Base-by-base conservation (phyloP, 2,797 vertebrate species). In the Peromyscus nudipes region DNA sequence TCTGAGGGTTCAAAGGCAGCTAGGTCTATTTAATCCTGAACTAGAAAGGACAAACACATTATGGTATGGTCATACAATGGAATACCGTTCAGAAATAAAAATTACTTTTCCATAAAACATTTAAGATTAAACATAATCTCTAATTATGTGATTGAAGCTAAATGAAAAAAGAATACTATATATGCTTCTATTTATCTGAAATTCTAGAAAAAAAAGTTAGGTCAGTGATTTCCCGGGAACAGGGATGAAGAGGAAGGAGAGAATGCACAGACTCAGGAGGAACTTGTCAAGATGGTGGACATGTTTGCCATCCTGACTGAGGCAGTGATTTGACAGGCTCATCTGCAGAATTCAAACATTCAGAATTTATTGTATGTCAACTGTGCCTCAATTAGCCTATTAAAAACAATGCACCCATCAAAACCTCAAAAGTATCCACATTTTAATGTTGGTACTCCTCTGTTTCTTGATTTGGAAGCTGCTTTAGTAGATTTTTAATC, bases 31-130 rank as follows among this genome's bases (percentile, higher is more conserved):
- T 77, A 92, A 95, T 16, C 21, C 14, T 43, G 29, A 91, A 73
- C 9, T 62, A 17, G 67, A 91, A 93, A 73, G 17, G 34, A 37
- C 46, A 16, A 25, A 52, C 13, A 81, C 43, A 27, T 86, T 23
- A 40, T 17, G 11, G 29, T 57, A 52, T 60, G 89, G 34, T 31
- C n/a, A 49, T 94, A n/a, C 11, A 57, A 37, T 65, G 67, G 52
- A 82, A 82, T 81, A 52, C 21, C 62, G 60, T n/a, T 96, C 29
- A 91, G 46, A 92, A 64, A 91, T 79, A 89, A 82, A 62, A 92
- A 25, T 37, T 17, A 10, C n/a, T 79, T 62, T 57, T 76, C 19
- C 0, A 40, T 5, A 60, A 31, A 83, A 65, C 37, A 25, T 52
- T 10, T 55, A 91, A 75, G 10, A 43, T 43, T 43, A 43, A 43